Evolutionary conservation across 2,888 invertebrate species (phyloP).

Genomic region (Dynastes hyllus): DNA sequence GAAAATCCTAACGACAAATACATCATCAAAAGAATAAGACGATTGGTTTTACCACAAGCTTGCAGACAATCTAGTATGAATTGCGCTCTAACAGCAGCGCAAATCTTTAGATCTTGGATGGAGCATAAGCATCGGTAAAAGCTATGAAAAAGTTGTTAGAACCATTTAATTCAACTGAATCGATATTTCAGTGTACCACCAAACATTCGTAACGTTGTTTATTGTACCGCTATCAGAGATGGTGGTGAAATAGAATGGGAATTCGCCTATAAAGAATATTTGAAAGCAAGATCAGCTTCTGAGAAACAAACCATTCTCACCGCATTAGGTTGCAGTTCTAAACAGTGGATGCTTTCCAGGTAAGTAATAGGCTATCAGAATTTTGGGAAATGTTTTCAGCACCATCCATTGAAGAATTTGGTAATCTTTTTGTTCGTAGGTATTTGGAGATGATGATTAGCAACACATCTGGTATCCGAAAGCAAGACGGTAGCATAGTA

Average conservation of each 20-base stretch:
- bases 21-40: slow-evolving; percentile 74
- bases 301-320: slow-evolving; percentile 77
- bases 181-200: slow-evolving; percentile 74
- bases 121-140: slow-evolving; percentile 68
- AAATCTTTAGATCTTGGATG: slow-evolving; percentile 74
- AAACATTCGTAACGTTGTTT: slow-evolving; percentile 77
- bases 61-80: slow-evolving; percentile 73
- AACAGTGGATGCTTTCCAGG: slow-evolving; percentile 75
- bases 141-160: slow-evolving; percentile 12
- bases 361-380: slow-evolving; percentile 62
- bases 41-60: slow-evolving; percentile 75
- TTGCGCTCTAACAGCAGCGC: slow-evolving; percentile 72
- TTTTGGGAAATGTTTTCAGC: neutral
- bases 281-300: slow-evolving; percentile 72
- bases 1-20: slow-evolving; percentile 72
- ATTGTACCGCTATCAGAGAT: slow-evolving; percentile 78
- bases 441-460: slow-evolving; percentile 62
- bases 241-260: slow-evolving; percentile 81
- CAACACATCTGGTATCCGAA: slow-evolving; percentile 74
- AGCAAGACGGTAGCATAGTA: slow-evolving; percentile 77
- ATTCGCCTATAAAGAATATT: slow-evolving; percentile 75
- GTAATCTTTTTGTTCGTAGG: slow-evolving; percentile 55
- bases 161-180: neutral
- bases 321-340: slow-evolving; percentile 74
- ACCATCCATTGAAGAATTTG: no score